Evolutionary conservation across 2,113 vertebrate genomes (phyloP), one percentile per base, ranked within the genome.

Genomic region (Motacilla alba): DNA sequence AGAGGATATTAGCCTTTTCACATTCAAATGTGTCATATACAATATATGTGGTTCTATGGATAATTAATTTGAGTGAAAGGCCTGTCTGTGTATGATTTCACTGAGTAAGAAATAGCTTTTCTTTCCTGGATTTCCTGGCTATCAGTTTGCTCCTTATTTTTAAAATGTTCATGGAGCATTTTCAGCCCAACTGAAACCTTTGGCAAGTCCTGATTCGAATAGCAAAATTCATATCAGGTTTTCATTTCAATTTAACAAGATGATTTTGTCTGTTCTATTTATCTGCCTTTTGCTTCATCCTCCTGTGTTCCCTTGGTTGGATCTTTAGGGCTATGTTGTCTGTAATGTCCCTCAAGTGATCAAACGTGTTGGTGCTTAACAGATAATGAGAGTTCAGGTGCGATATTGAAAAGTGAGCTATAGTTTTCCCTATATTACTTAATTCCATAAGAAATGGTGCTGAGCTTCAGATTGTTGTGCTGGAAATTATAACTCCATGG

Each of bases 51-150:
- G 43, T 92, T 95, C 94, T 96, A 90, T 98, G 96, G 97, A 98
- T 98, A 97, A 97, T 98, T 98, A 96, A 97, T 96, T 95, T 87
- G 93, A 95, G 80, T 97, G 88, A 97, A 96, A 97, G 94, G 66
- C 89, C 86, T 21, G 23, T 82, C 96, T 96, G 93, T 95, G 88
- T 96, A 93, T 88, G 90, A 97, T 94, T 96, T 95, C 91, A 95
- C 63, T 92, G 94, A 93, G n/a, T 62, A 85, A 94, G 78, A 85
- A 89, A 93, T 47, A 1, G 2, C 63, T 66, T 91, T 89, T 95
- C 9, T 19, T 83, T 93, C 68, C 87, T 86, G 76, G 39, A 69
- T 83, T 92, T 92, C 52, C 50, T 83, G 47, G 39, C 27, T 92
- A 50, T 67, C 17, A 31, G 39, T 84, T 94, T 90, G 35, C 39